Percentiles rank a stretch among this genome's conserved stretches.
Evolutionary conservation across 2,113 vertebrate species (phyloP).

Genomic region (Dicaeum eximium): DNA sequence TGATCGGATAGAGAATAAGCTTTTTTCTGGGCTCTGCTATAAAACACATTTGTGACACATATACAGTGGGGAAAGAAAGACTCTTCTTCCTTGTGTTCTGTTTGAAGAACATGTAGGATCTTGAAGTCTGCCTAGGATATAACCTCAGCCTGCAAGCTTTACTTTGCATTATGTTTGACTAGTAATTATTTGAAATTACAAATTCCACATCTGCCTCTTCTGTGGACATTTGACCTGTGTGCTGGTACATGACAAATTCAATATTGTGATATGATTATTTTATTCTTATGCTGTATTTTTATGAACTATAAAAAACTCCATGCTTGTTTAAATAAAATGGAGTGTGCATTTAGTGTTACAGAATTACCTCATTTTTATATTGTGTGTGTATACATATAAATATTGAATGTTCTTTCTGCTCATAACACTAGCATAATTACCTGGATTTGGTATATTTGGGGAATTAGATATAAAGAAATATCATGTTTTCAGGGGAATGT

Average conservation of each 20-base stretch:
- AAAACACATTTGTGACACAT: not conserved
- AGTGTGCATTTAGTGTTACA: not conserved
- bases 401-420: not conserved
- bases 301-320: not conserved
- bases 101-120: not conserved
- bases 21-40: not conserved
- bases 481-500: not conserved
- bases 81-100: not conserved
- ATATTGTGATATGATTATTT: not conserved
- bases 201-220: not conserved
- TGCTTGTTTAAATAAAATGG: not conserved
- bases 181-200: not conserved
- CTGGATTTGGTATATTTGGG: not conserved
- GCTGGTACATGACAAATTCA: not conserved
- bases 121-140: not conserved
- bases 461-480: not conserved
- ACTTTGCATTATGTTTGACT: not conserved
- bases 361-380: not conserved
- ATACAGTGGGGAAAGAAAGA: not conserved
- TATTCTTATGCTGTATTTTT: not conserved
- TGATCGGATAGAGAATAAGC: not conserved
- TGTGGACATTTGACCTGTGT: not conserved
- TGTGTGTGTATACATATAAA: not conserved
- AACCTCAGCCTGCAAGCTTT: not conserved
- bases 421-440: not conserved